These are phyloP conservation scores for Liolophura sinensis DNA, from an alignment of 1,140 invertebrate species.

Conservation along the genomic window DNA sequence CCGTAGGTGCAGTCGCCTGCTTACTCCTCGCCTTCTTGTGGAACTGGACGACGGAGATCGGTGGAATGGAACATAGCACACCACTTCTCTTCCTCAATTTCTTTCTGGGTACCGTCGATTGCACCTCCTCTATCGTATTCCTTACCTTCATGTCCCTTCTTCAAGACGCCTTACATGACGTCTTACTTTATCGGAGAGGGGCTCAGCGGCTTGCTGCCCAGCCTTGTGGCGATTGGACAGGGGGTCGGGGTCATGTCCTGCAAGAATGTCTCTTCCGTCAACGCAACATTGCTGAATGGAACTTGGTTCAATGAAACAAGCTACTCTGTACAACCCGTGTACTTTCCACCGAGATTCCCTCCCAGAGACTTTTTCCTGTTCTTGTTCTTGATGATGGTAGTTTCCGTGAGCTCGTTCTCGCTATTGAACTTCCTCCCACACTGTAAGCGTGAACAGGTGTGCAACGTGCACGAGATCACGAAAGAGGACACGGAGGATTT, in stretches of 20 bases:
- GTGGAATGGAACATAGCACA: conserved; percentile 68
- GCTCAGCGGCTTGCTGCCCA: conserved; percentile 86
- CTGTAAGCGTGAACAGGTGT: conserved; percentile 28
- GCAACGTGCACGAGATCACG: not conserved
- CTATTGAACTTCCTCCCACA: conserved; percentile 51
- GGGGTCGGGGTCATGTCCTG: conserved; percentile 71
- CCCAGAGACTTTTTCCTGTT: conserved; percentile 69
- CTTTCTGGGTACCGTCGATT: conserved; percentile 83
- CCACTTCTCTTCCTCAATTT: conserved; percentile 78
- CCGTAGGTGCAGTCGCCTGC: conserved; percentile 68
- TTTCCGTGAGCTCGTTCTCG: conserved; percentile 57
- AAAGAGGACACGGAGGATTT: not conserved
- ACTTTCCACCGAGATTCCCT: conserved; percentile 27
- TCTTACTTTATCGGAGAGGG: conserved; percentile 76
- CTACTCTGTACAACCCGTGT: conserved; percentile 24
- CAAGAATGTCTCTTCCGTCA: conserved; percentile 35
- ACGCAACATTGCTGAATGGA: not conserved
- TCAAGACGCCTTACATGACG: conserved; percentile 71
- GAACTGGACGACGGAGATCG: conserved; percentile 66
- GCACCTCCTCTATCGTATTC: conserved; percentile 89
- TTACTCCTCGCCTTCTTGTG: conserved; percentile 78
- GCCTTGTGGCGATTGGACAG: conserved; percentile 79
- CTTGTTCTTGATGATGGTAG: conserved; percentile 60
- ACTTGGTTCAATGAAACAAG: not conserved
- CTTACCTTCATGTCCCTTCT: conserved; percentile 86